Evolutionary conservation across 2,888 invertebrate genomes (phyloP), one percentile per base, ranked within the genome.

Genomic region (Drosophila paramelanica): DNA sequence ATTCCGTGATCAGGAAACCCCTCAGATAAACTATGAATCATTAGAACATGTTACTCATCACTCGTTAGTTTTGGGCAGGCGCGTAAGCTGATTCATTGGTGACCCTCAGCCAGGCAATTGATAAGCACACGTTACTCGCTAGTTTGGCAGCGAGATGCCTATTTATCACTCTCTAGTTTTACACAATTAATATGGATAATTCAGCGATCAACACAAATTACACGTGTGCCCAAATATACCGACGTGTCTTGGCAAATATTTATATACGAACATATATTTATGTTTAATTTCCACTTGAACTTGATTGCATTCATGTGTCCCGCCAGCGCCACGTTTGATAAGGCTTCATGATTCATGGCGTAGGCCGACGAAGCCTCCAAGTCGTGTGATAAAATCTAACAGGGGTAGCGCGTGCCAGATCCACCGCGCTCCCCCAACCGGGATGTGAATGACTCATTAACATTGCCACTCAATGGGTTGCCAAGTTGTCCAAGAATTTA

Each of bases 251-350:
- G 14, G 6, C 31, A 8, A 60, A 47, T 72, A 49, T 55, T 20
- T 36, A 66, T 31, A 38, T 23, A 25, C 33, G 33, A 36, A 39
- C 23, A 45, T 39, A 69, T 27, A 38, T 73, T 55, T 51, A 60
- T 59, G 76, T 75, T 70, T 73, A 55, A 75, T 42, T 38, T 45
- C 17, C 47, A 60, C 25, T 66, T 25, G 13, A 56, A 51, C 11
- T 46, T 33, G 52, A 59, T 66, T 45, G 58, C 47, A 68, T 65
- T 51, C 31, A 41, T 51, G 42, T 68, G 55, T 17, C 36, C 14
- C 38, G 43, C 25, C 23, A 36, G 14, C 17, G 10, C 14, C 41
- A 14, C 14, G 13, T 31, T 41, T 66, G 71, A 72, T 72, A 66
- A 72, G 55, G n/a, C 20, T 8, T 20, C 20, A 55, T 72, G 72